Evolutionary conservation across 2,888 invertebrate genomes (phyloP).

Genomic region (Oxystoma pomonae): DNA sequence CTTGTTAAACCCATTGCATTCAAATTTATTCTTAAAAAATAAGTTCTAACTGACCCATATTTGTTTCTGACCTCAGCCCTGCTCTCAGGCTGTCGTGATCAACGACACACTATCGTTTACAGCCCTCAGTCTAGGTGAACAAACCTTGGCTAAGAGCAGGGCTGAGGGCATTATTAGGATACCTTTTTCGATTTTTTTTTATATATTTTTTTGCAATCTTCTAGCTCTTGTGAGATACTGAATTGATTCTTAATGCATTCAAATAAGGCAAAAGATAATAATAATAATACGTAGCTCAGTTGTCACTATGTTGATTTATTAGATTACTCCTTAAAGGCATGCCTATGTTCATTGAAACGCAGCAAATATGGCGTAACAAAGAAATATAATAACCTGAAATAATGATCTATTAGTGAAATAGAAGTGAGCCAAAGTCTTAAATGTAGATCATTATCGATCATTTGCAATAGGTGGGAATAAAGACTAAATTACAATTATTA

Average conservation of each 20-base stretch:
- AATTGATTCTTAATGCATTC: not conserved
- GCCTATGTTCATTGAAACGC: not conserved
- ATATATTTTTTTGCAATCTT: too few relatives aligned
- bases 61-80: too few relatives aligned
- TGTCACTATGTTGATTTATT: not conserved
- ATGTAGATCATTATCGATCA: not conserved
- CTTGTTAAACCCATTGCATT: not conserved
- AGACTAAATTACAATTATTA: not conserved
- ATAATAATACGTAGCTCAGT: not conserved
- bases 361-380: not conserved
- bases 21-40: too few relatives aligned
- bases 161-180: too few relatives aligned
- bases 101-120: too few relatives aligned
- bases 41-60: too few relatives aligned
- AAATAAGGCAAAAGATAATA: not conserved
- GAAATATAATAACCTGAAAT: not conserved
- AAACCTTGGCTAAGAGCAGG: too few relatives aligned
- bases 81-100: too few relatives aligned
- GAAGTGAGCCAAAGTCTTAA: not conserved
- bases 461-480: not conserved
- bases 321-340: not conserved
- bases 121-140: too few relatives aligned
- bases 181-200: too few relatives aligned
- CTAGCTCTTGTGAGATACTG: too few relatives aligned
- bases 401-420: not conserved